Conservation (phyloP, 2,113 vertebrate species). For the Desmodus rotundus region DNA sequence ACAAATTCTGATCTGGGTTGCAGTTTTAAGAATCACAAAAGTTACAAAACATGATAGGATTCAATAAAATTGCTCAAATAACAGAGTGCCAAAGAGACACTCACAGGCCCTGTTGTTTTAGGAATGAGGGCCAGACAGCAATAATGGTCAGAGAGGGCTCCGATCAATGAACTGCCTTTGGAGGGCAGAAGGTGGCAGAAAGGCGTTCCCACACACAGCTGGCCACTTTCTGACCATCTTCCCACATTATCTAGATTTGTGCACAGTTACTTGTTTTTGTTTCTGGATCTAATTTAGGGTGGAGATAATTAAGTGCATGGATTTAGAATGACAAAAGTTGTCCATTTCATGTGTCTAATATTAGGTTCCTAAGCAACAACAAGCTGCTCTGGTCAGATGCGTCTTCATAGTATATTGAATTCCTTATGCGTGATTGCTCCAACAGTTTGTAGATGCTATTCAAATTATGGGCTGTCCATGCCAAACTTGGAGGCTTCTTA, state of each 20-base stretch:
- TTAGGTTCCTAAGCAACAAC: slow-evolving; percentile 54
- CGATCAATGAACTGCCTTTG: background rate
- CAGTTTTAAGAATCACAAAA: background rate
- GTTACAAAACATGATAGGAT: background rate
- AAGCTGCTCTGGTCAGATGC: slow-evolving; percentile 9
- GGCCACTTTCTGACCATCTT: background rate
- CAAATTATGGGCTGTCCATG: background rate
- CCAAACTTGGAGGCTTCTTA: background rate
- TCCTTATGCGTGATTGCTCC: background rate
- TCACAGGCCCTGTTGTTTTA: background rate
- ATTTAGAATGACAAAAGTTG: slow-evolving; percentile 44
- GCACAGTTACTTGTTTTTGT: background rate
- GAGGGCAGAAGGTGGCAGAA: background rate
- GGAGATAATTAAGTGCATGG: slow-evolving; percentile 53
- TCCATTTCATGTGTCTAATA: slow-evolving; percentile 19
- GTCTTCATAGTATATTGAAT: background rate
- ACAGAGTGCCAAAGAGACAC: background rate
- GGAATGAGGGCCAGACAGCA: background rate
- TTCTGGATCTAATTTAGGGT: slow-evolving; percentile 53
- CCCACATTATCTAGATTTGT: background rate
- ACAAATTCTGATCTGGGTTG: background rate
- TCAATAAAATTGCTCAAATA: slow-evolving; percentile 5
- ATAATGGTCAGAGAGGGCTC: background rate
- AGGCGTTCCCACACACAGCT: background rate
- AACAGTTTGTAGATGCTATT: slow-evolving; percentile 20